Evolutionary conservation across 2,797 vertebrate genomes (phyloP).

Genomic region (Typhlichthys eigenmanni): DNA sequence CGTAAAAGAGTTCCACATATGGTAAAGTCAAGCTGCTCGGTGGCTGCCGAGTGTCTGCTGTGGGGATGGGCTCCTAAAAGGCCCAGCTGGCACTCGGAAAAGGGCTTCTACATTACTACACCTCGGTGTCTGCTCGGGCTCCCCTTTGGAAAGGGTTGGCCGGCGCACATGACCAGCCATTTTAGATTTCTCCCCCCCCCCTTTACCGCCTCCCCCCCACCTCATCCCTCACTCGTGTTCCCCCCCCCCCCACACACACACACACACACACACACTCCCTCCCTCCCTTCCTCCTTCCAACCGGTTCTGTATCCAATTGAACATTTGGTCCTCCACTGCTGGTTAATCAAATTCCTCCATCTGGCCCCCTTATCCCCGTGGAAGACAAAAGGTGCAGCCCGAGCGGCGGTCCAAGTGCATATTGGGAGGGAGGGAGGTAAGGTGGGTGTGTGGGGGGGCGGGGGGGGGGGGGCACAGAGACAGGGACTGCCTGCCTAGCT

Average conservation of each 20-base stretch:
- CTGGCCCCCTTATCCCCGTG: constrained; percentile 93
- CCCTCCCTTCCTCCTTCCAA: constrained; percentile 92
- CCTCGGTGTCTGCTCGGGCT: constrained; percentile 97
- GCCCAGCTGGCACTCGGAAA: constrained; percentile 99
- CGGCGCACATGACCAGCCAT: constrained; percentile 96
- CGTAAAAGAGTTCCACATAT: constrained; percentile 99
- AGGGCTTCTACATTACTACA: constrained; percentile 99
- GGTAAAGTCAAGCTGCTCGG: constrained; percentile 99
- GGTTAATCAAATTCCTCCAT: constrained; percentile 99
- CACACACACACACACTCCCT: no score
- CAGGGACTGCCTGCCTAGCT: constrained; percentile 92
- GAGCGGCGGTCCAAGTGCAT: constrained; percentile 97
- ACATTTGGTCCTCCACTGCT: constrained; percentile 99
- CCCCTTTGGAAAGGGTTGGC: constrained; percentile 99
- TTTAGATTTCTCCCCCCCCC: constrained; percentile 97
- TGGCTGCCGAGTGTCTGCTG: constrained; percentile 98
- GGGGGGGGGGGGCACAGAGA: constrained; percentile 81
- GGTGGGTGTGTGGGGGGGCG: constrained; percentile 69
- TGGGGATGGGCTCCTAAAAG: constrained; percentile 98
- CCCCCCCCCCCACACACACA: constrained; percentile 80
- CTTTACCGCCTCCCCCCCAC: constrained; percentile 84
- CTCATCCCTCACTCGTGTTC: constrained; percentile 86
- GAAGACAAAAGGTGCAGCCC: constrained; percentile 97
- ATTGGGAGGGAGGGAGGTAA: constrained; percentile 84
- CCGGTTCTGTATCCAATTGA: constrained; percentile 99